Percentiles rank a stretch among this genome's conserved stretches.
Conservation (phyloP, 2,888 invertebrate genomes). For the Sphecodes monilicornis region DNA sequence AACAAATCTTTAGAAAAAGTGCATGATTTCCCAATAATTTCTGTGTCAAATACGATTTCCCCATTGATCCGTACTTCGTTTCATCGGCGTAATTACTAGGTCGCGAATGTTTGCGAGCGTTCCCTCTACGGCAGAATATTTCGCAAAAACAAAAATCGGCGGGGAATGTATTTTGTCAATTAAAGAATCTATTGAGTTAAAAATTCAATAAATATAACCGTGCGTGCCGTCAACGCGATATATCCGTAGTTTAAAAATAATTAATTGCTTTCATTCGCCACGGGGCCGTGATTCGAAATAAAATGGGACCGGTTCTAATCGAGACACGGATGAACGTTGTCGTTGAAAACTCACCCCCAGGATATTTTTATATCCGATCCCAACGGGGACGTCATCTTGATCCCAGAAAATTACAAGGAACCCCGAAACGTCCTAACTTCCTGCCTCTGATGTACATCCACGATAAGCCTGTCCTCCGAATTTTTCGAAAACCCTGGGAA, state of each 20-base stretch:
- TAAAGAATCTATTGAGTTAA: not conserved
- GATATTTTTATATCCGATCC: slow-evolving; percentile 68
- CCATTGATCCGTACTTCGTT: not conserved
- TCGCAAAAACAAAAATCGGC: not conserved
- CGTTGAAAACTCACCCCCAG: slow-evolving; percentile 60
- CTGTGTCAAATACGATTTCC: not conserved
- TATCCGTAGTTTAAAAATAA: not conserved
- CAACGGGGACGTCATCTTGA: slow-evolving; percentile 49
- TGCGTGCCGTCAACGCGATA: too few species aligned
- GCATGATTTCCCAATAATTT: not conserved
- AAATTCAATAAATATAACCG: not conserved
- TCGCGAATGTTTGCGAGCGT: not conserved
- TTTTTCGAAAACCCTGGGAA: slow-evolving; percentile 38
- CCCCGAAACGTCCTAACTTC: slow-evolving; percentile 43
- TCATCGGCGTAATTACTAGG: not conserved
- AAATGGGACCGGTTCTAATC: not conserved
- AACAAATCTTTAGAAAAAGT: not conserved
- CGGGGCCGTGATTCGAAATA: not conserved
- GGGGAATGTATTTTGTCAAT: not conserved
- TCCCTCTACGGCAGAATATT: not conserved
- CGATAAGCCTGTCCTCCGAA: slow-evolving; percentile 57
- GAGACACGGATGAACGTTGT: slow-evolving; percentile 68
- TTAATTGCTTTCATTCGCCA: not conserved
- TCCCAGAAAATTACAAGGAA: slow-evolving; percentile 61
- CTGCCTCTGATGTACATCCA: slow-evolving; percentile 47